Conservation (phyloP, 1,140 invertebrate species). For the Eurosta solidaginis region DNA sequence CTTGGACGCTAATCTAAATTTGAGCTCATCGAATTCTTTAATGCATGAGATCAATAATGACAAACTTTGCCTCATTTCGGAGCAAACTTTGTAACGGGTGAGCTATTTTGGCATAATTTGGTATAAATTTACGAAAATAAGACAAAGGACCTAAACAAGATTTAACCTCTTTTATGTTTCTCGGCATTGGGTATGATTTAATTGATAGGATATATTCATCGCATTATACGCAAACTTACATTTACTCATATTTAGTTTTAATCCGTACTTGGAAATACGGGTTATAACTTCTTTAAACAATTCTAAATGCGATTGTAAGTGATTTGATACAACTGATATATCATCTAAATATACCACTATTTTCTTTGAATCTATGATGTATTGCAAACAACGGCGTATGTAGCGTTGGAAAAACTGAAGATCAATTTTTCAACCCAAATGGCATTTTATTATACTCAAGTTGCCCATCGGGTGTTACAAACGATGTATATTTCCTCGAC, state of each 20-base stretch:
- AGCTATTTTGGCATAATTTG: slow-evolving; percentile 24
- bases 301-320: slow-evolving; percentile 11
- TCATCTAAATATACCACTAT: slow-evolving; percentile 35
- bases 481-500: slow-evolving; percentile 45
- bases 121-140: slow-evolving; percentile 30
- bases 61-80: slow-evolving; percentile 14
- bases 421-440: slow-evolving; percentile 48
- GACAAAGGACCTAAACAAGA: slow-evolving; percentile 10
- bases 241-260: slow-evolving; percentile 57
- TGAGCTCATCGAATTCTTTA: not conserved
- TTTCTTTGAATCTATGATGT: slow-evolving; percentile 33
- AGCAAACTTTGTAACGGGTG: slow-evolving; percentile 4
- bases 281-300: slow-evolving; percentile 41
- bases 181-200: slow-evolving; percentile 25
- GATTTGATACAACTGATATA: slow-evolving; percentile 17
- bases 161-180: not conserved
- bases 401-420: slow-evolving; percentile 51
- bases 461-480: slow-evolving; percentile 46
- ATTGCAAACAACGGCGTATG: slow-evolving; percentile 53
- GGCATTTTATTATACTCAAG: slow-evolving; percentile 41
- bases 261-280: slow-evolving; percentile 44
- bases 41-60: not conserved
- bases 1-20: not conserved
- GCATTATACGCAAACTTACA: slow-evolving; percentile 42
- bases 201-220: slow-evolving; percentile 41